A percentile compares a stretch with the other conserved stretches of the same genome.
Conservation (phyloP, 1,140 invertebrate genomes). For the Diuraphis noxia region DNA sequence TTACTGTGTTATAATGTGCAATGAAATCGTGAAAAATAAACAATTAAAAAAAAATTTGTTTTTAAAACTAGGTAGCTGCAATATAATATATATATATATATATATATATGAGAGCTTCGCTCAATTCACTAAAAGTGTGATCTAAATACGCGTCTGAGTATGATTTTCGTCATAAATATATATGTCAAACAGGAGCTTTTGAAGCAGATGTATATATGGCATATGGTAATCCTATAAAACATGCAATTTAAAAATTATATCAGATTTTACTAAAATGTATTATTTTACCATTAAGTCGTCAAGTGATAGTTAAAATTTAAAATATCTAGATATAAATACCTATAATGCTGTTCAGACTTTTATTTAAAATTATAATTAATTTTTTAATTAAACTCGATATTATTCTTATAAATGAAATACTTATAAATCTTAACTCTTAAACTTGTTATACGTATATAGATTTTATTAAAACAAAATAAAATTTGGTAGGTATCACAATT, state of each 20-base stretch:
- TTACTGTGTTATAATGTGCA: neutral
- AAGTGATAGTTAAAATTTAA: neutral
- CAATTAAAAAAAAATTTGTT: neutral
- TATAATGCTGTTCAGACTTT: neutral
- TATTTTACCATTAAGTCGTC: neutral
- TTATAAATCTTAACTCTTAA: neutral
- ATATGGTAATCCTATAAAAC: neutral
- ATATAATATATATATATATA: no score
- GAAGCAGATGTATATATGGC: neutral
- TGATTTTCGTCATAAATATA: neutral
- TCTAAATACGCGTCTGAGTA: neutral
- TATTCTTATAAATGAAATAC: neutral
- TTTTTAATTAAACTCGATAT: neutral
- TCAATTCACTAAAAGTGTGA: neutral
- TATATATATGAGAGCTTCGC: neutral
- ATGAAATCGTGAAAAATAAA: neutral
- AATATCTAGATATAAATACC: neutral
- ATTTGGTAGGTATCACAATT: neutral
- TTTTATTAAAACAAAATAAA: neutral
- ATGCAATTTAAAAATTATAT: neutral
- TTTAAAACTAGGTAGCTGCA: neutral
- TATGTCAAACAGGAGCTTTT: neutral
- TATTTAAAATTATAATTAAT: neutral
- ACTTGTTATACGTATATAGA: neutral
- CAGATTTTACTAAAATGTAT: neutral